A percentile compares a stretch with the other conserved stretches of the same genome.
These are phyloP conservation scores for Melitaea athalia DNA, from an alignment of 2,888 invertebrate species.

Conservation along the genomic window DNA sequence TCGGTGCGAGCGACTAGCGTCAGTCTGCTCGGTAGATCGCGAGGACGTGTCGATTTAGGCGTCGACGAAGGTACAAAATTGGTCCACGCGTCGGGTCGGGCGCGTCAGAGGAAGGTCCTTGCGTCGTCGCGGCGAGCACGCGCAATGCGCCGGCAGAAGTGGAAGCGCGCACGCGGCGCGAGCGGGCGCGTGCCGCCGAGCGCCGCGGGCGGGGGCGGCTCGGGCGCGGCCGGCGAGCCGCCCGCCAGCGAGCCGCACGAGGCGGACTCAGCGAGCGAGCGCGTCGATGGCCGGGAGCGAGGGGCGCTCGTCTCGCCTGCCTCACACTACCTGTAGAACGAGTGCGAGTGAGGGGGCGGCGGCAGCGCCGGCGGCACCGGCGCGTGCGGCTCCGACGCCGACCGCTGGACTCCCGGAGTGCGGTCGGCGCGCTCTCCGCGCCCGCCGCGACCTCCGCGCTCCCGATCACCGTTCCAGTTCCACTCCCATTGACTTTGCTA, in stretches of 20 bases:
- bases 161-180: slow-evolving; percentile 64
- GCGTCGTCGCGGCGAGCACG: slow-evolving; percentile 66
- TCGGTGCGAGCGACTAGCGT: slow-evolving; percentile 55
- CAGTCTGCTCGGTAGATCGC: slow-evolving; percentile 59
- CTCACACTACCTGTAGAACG: slow-evolving; percentile 80
- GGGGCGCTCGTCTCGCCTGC: slow-evolving; percentile 77
- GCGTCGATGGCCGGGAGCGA: slow-evolving; percentile 70
- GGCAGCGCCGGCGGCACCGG: slow-evolving; percentile 76
- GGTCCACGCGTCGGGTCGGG: slow-evolving; percentile 65
- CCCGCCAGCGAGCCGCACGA: slow-evolving; percentile 72
- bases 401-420: slow-evolving; percentile 81
- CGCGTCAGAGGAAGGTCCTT: slow-evolving; percentile 71
- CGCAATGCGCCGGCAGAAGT: slow-evolving; percentile 73
- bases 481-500: slow-evolving; percentile 66
- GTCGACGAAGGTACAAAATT: slow-evolving; percentile 76
- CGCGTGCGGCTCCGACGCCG: slow-evolving; percentile 84
- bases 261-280: slow-evolving; percentile 78
- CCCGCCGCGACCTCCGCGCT: slow-evolving; percentile 46
- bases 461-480: slow-evolving; percentile 68
- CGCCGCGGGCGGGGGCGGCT: slow-evolving; percentile 44
- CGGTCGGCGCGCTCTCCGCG: slow-evolving; percentile 58
- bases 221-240: slow-evolving; percentile 46
- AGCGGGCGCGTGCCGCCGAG: slow-evolving; percentile 50
- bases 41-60: slow-evolving; percentile 71
- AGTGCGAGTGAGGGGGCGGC: slow-evolving; percentile 80